Evolutionary conservation across 2,797 vertebrate genomes (phyloP), one percentile per base, ranked within the genome.

Genomic region (Sebastes diploproa): DNA sequence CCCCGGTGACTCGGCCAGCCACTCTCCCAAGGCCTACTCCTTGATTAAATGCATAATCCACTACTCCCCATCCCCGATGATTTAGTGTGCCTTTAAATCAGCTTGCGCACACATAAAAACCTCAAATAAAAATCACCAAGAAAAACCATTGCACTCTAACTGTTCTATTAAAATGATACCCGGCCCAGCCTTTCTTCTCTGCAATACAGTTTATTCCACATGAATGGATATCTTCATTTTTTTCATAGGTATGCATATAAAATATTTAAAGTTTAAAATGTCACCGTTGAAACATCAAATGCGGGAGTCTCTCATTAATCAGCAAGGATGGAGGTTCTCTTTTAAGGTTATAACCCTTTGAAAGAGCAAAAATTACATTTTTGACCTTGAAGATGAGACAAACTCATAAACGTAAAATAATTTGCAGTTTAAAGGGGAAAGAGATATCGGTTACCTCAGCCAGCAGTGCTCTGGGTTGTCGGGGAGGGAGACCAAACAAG

Each of bases 331-430:
- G 95, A 95, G 94, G 94, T 94, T 95, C 94, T 95, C 96, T 96
- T 96, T 96, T 96, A 95, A 96, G 96, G 96, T 96, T 96, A 96
- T 96, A 96, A 96, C 96, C 96, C 96, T 96, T 96, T 96, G 96
- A 96, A 96, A 96, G 96, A 96, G 96, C 96, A 96, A 96, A 96
- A 96, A 96, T 96, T 96, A 96, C 95, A 96, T 96, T 96, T 96
- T 96, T 96, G 95, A 96, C 96, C 96, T 96, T 96, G 96, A 96
- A 96, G 96, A 96, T 96, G 96, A 96, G 96, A 96, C 96, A 96
- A 96, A 96, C 95, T 96, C 96, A 95, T 96, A 96, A 96, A 96
- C 94, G 95, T 96, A 95, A 96, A 96, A 96, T 96, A 96, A 96
- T 96, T 96, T 95, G 93, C 93, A 94, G 95, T 96, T 96, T 96